phyloP scores from a whole-genome alignment of 1,140 invertebrate species.

The Proctacanthus coquilletti region DNA sequence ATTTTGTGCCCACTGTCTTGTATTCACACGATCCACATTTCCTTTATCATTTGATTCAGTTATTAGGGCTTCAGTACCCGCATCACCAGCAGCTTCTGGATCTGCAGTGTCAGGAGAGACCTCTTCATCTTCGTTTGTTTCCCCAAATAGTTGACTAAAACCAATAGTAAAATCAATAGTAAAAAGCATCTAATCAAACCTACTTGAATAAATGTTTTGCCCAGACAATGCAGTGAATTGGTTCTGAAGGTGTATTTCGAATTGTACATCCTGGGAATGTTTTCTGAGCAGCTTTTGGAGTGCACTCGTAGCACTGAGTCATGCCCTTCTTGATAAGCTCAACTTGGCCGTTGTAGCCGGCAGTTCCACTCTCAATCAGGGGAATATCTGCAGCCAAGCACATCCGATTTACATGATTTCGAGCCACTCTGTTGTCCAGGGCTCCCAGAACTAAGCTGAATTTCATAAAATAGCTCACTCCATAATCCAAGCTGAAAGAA shows the following conservation, averaged over 20 bases:
- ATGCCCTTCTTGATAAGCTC: constrained; percentile 74
- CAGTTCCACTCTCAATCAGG: constrained; percentile 90
- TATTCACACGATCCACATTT: constrained; percentile 69
- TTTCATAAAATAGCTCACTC: constrained; percentile 79
- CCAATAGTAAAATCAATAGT: constrained; percentile 9
- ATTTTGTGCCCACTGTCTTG: constrained; percentile 73
- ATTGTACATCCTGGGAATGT: constrained; percentile 97
- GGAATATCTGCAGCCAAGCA: constrained; percentile 89
- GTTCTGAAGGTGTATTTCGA: constrained; percentile 97
- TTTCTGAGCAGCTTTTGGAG: constrained; percentile 79
- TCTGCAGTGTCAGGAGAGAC: constrained; percentile 94
- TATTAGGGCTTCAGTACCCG: constrained; percentile 29
- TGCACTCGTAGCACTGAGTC: constrained; percentile 96
- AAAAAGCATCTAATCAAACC: constrained; percentile 22
- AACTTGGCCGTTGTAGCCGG: constrained; percentile 86
- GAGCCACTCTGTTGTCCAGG: constrained; percentile 87
- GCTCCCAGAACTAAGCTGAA: constrained; percentile 94
- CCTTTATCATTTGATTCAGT: constrained; percentile 30
- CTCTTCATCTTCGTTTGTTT: constrained; percentile 90
- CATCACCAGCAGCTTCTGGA: constrained; percentile 55
- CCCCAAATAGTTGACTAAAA: constrained; percentile 89
- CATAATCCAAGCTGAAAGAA: constrained; percentile 68
- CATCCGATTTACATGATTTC: constrained; percentile 98
- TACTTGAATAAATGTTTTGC: constrained; percentile 97
- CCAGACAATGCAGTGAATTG: constrained; percentile 99